Base-by-base conservation (phyloP, 2,113 vertebrate species). In the Ptilonorhynchus violaceus region DNA sequence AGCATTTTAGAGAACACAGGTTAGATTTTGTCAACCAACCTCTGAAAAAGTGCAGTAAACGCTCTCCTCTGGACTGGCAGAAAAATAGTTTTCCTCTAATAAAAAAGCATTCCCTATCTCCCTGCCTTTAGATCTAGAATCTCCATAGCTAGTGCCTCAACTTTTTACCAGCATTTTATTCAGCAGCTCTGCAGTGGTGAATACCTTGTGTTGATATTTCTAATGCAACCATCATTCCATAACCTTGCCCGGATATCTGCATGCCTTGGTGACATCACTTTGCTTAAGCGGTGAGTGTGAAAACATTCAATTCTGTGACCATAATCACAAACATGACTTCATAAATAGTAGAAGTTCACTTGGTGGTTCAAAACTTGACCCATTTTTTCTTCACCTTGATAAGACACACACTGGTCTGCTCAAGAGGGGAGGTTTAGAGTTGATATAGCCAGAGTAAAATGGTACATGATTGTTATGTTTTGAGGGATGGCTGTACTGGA, bases 211-310 rank as follows among this genome's bases (percentile, higher is more conserved):
- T 16, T 58, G 37, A 58, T 41, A 59, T 35, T 49, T 28, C 20
- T 66, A 60, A 13, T 18, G 10, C 15, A 56, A 62, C 10, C 39
- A 70, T 39, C 46, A 39, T 79, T 53, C 63, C 0, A 0, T 14
- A 70, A 50, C 7, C 16, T 31, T 3, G 2, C 31, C 74, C 25
- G 20, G 30, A 11, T 50, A 58, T 22, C 27, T n/a, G 9, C 21
- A 33, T 1, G 0, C 58, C 69, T 60, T 59, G 42, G 44, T 49
- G 9, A 7, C 35, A 21, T 27, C 16, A 9, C 18, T 81, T 86
- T 41, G 27, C 11, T 53, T 46, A 66, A 53, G 35, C 16, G 24
- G 19, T 3, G 22, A 82, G 7, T 11, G 44, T 13, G 85, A 91
- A 80, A 52, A 0, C 13, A 50, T 30, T 44, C 37, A 31, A 4